These are phyloP conservation scores for Babylonia areolata DNA, from an alignment of 1,140 invertebrate species.

Conservation along the genomic window DNA sequence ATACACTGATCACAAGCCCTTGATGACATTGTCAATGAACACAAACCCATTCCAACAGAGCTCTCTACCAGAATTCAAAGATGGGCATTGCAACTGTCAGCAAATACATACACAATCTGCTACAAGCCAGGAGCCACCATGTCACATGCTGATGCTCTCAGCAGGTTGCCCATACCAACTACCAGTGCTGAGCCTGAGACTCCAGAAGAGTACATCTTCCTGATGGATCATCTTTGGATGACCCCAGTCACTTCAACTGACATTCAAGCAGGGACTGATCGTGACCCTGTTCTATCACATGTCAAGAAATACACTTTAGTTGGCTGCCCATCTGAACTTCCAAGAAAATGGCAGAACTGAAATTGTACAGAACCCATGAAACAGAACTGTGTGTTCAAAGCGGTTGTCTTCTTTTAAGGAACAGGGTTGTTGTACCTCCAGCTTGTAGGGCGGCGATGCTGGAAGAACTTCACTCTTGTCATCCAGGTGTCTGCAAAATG, in stretches of 20 bases:
- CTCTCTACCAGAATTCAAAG: constrained; percentile 57
- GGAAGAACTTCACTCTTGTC: too few relatives aligned
- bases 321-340: too few relatives aligned
- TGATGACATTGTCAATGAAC: constrained; percentile 53
- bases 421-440: constrained; percentile 38
- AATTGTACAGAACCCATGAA: constrained; percentile 9
- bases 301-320: too few relatives aligned
- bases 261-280: constrained; percentile 5
- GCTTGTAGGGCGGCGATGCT: too few relatives aligned
- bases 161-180: constrained; percentile 52
- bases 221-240: not conserved
- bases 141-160: constrained; percentile 58
- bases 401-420: constrained; percentile 41
- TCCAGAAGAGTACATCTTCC: not conserved
- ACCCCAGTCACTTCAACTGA: not conserved
- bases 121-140: constrained; percentile 44
- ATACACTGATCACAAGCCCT: constrained; percentile 68
- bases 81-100: constrained; percentile 69
- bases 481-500: too few relatives aligned
- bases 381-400: constrained; percentile 34
- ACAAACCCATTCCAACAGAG: constrained; percentile 53
- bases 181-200: not conserved
- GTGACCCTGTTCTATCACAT: too few relatives aligned
- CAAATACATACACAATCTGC: constrained; percentile 70
- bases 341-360: not conserved